A percentile compares a stretch with the other conserved stretches of the same genome.
phyloP scores from a whole-genome alignment of 2,888 invertebrate genomes.

The Agrochola lychnidis region DNA sequence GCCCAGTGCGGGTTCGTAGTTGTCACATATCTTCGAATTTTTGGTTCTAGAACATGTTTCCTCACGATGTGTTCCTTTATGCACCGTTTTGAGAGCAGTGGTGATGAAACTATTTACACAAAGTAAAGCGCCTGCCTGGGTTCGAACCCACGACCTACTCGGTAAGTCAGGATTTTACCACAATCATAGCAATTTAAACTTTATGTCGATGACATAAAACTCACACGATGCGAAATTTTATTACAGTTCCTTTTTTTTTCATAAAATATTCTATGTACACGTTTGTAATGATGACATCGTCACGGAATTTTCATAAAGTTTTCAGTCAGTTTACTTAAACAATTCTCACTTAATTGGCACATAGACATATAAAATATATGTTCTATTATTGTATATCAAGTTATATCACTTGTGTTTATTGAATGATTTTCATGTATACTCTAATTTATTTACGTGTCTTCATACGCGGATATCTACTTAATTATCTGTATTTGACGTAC shows the following conservation, averaged over 20 bases:
- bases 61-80: too few relatives aligned
- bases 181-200: neutral
- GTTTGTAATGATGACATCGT: constrained; percentile 24
- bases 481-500: constrained; percentile 30
- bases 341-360: constrained; percentile 49
- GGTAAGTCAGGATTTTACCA: too few relatives aligned
- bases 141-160: too few relatives aligned
- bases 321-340: constrained; percentile 34
- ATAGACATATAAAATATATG: constrained; percentile 26
- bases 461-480: constrained; percentile 63
- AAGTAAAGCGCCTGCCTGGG: too few relatives aligned
- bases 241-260: neutral
- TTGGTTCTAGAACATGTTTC: too few relatives aligned
- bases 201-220: neutral
- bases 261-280: neutral
- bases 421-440: constrained; percentile 68
- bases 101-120: too few relatives aligned
- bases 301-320: constrained; percentile 62
- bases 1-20: too few relatives aligned
- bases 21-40: too few relatives aligned
- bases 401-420: constrained; percentile 66
- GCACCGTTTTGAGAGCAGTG: too few relatives aligned
- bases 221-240: neutral
- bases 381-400: constrained; percentile 41
- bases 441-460: constrained; percentile 65